Evolutionary conservation across 1,140 invertebrate genomes (phyloP).

Genomic region (Thereuonema tuberculata): DNA sequence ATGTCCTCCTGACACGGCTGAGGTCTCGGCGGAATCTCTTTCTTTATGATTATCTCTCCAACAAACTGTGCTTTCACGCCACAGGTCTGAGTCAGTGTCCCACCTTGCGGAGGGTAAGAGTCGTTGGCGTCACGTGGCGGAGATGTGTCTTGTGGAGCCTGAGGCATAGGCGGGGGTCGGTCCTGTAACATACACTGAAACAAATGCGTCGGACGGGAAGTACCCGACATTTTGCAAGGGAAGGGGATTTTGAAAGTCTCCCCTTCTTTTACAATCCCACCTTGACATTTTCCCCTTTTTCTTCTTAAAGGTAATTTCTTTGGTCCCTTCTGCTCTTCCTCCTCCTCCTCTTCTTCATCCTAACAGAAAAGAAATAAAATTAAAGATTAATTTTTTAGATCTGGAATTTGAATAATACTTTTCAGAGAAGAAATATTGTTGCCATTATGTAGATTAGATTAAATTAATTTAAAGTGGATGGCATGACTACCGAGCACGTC

Average conservation of each 20-base stretch:
- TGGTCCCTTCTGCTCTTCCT: too few species aligned
- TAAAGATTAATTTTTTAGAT: too few species aligned
- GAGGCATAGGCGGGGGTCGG: too few species aligned
- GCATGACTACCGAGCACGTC: too few species aligned
- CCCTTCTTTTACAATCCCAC: neutral
- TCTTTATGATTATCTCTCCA: slow-evolving; percentile 1
- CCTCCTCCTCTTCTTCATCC: too few species aligned
- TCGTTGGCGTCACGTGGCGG: neutral
- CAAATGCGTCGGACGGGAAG: neutral
- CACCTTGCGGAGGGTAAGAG: neutral
- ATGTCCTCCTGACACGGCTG: neutral
- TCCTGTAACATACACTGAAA: neutral
- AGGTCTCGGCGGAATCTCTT: neutral
- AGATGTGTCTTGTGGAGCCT: neutral
- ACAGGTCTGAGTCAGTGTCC: slow-evolving; percentile 1
- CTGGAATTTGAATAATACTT: too few species aligned
- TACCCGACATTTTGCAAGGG: neutral
- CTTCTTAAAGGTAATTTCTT: too few species aligned
- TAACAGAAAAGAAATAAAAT: too few species aligned
- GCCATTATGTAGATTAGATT: too few species aligned
- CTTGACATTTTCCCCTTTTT: neutral
- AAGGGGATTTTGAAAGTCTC: neutral
- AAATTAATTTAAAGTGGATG: too few species aligned
- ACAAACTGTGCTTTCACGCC: slow-evolving; percentile 2
- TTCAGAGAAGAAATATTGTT: too few species aligned